Conservation (phyloP, 2,888 invertebrate genomes). For the Xanthia icteritia region DNA sequence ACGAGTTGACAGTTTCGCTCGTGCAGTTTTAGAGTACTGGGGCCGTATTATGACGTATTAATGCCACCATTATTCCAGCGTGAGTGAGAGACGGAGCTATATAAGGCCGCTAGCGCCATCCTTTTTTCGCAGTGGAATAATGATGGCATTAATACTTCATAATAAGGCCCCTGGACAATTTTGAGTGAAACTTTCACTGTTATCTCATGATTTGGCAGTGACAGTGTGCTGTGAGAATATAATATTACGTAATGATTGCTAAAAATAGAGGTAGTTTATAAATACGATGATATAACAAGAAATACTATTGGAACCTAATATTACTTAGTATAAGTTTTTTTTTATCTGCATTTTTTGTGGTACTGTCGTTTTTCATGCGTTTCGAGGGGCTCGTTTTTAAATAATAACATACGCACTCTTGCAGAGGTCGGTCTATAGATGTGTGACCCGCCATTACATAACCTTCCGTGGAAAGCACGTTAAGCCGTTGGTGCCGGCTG, state of each 20-base stretch:
- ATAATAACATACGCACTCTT: neutral
- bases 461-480: too few relatives aligned
- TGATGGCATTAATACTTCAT: too few relatives aligned
- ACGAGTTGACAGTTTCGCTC: constrained; percentile 32
- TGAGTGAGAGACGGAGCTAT: too few relatives aligned
- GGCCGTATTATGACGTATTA: too few relatives aligned
- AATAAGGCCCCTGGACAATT: too few relatives aligned
- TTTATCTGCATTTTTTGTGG: neutral
- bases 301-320: neutral
- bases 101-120: too few relatives aligned
- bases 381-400: neutral
- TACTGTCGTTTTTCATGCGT: neutral
- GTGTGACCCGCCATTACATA: neutral
- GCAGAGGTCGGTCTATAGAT: neutral
- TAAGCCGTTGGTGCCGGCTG: neutral
- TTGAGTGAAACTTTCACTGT: constrained; percentile 46
- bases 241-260: constrained; percentile 30
- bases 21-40: constrained; percentile 5
- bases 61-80: too few relatives aligned
- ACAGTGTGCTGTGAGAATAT: constrained; percentile 22
- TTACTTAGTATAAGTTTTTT: neutral
- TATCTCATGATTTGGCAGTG: constrained; percentile 23
- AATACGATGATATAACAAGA: constrained; percentile 10
- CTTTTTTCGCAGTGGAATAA: too few relatives aligned
- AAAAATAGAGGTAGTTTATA: constrained; percentile 9